phyloP scores from a whole-genome alignment of 1,140 invertebrate genomes.

The Drosophila gunungcola region DNA sequence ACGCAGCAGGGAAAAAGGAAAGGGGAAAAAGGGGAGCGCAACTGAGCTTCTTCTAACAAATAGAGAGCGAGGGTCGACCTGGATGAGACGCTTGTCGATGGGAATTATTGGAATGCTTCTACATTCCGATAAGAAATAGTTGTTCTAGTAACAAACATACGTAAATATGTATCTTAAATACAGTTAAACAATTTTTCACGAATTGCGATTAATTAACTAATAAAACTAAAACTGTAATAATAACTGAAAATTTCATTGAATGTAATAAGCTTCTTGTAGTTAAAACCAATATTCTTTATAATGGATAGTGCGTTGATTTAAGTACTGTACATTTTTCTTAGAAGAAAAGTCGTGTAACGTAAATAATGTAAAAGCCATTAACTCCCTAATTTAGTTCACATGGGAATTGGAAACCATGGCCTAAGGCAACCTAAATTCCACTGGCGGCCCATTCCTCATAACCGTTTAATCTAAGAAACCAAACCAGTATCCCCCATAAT shows the following conservation, averaged over 20 bases:
- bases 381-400: conserved; percentile 5
- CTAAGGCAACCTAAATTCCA: conserved; percentile 14
- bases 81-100: neutral
- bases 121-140: too few species aligned
- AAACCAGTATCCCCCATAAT: conserved; percentile 26
- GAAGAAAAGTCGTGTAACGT: neutral
- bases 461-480: neutral
- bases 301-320: too few species aligned
- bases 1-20: conserved; percentile 1
- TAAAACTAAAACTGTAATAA: too few species aligned
- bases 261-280: too few species aligned
- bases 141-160: too few species aligned
- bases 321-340: neutral
- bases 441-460: neutral
- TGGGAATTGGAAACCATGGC: neutral
- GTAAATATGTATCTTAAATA: too few species aligned
- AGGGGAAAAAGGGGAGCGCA: conserved; percentile 11
- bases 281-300: too few species aligned
- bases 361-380: neutral
- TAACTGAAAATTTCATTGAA: too few species aligned
- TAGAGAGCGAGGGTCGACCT: neutral
- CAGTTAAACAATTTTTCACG: too few species aligned
- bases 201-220: too few species aligned
- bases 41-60: neutral
- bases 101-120: neutral